Evolutionary conservation across 2,113 vertebrate species (phyloP).

Genomic region (Macquaria australasica): DNA sequence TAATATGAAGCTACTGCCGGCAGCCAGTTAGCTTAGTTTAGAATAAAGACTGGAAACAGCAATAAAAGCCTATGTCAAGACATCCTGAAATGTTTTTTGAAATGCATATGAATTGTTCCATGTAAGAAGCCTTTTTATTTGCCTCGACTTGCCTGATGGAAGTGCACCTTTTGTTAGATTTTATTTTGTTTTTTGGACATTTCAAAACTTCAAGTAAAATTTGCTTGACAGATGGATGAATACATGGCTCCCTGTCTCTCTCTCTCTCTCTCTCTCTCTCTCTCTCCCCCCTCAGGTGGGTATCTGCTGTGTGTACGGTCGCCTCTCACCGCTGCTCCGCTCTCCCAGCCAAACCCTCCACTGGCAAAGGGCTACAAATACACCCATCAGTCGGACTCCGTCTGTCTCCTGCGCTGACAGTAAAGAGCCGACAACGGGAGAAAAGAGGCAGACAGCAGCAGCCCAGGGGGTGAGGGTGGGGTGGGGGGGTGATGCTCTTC

Average conservation of each 20-base stretch:
- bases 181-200: slow-evolving; percentile 29
- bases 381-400: slow-evolving; percentile 61
- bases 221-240: slow-evolving; percentile 48
- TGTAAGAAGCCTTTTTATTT: not conserved
- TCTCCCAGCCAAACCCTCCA: slow-evolving; percentile 64
- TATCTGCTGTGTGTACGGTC: slow-evolving; percentile 41
- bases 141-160: not conserved
- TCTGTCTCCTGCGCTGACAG: slow-evolving; percentile 65
- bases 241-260: slow-evolving; percentile 45
- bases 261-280: slow-evolving; percentile 52
- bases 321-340: slow-evolving; percentile 33
- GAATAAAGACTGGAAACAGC: not conserved
- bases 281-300: slow-evolving; percentile 61
- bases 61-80: too few relatives aligned
- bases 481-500: not conserved
- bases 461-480: slow-evolving; percentile 16
- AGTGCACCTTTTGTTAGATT: not conserved
- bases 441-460: slow-evolving; percentile 38
- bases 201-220: slow-evolving; percentile 39
- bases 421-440: slow-evolving; percentile 67
- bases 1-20: not conserved
- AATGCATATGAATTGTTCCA: too few relatives aligned
- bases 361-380: slow-evolving; percentile 85
- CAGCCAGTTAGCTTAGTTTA: not conserved
- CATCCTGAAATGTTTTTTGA: too few relatives aligned